A percentile compares a stretch with the other conserved stretches of the same genome.
These are phyloP conservation scores for Trididemnum nubilum DNA, from an alignment of 23 tunicate genomes.

Conservation along the genomic window DNA sequence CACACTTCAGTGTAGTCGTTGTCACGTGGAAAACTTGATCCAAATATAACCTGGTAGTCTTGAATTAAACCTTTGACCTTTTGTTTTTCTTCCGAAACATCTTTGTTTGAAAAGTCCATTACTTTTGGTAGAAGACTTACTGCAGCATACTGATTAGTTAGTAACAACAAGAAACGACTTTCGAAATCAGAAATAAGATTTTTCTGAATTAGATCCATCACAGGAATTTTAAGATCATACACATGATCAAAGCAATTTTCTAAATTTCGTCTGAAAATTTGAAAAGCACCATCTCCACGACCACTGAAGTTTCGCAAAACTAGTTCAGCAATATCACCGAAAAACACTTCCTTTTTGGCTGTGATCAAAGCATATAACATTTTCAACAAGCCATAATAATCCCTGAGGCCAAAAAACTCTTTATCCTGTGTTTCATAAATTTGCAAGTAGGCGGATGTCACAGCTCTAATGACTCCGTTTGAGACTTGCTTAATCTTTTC, in stretches of 20 bases:
- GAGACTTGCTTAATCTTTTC: not conserved
- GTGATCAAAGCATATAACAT: conserved; percentile 18
- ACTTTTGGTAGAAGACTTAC: conserved; percentile 31
- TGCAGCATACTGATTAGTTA: conserved; percentile 66
- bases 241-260: not conserved
- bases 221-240: not conserved
- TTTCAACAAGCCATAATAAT: conserved; percentile 53
- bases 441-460: conserved; percentile 48
- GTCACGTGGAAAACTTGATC: conserved; percentile 65
- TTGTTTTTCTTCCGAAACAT: too few species aligned
- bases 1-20: conserved; percentile 61
- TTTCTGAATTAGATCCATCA: conserved; percentile 18
- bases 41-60: conserved; percentile 58
- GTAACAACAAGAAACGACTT: conserved; percentile 49
- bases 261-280: conserved; percentile 28
- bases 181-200: conserved; percentile 36
- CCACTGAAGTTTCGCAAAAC: conserved; percentile 65
- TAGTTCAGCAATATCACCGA: conserved; percentile 25
- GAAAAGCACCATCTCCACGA: not conserved
- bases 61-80: not conserved
- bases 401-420: conserved; percentile 62
- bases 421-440: conserved; percentile 24
- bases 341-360: not conserved
- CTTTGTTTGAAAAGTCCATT: conserved; percentile 1
- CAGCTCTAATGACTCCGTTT: not conserved